A percentile compares a stretch with the other conserved stretches of the same genome.
Conservation (phyloP, 92 coral and sea anemone species). For the Isaurus tuberculatus region DNA sequence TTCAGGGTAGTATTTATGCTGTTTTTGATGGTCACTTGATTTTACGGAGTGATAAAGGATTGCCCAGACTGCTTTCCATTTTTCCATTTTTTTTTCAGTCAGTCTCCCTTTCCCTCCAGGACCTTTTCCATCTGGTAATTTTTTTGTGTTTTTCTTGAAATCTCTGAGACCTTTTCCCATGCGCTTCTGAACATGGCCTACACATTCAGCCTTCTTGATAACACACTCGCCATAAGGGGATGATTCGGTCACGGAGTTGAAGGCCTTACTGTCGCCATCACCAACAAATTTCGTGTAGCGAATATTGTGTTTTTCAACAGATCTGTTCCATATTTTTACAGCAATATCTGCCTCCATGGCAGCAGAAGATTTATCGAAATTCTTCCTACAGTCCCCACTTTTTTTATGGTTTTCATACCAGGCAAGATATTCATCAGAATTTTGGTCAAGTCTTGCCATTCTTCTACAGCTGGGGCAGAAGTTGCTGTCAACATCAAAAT, state of each 20-base stretch:
- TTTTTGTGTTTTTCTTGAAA: slow-evolving; percentile 15
- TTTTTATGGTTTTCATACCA: slow-evolving; percentile 31
- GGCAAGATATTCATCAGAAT: neutral
- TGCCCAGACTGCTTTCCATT: slow-evolving; percentile 24
- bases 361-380: slow-evolving; percentile 19
- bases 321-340: slow-evolving; percentile 24
- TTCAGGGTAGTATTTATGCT: slow-evolving; percentile 24
- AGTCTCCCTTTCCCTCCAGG: slow-evolving; percentile 6
- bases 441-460: neutral
- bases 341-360: slow-evolving; percentile 22
- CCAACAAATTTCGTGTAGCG: slow-evolving; percentile 24
- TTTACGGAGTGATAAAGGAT: slow-evolving; percentile 17
- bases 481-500: slow-evolving; percentile 28
- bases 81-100: neutral
- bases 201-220: slow-evolving; percentile 19
- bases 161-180: slow-evolving; percentile 22
- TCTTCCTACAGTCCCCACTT: slow-evolving; percentile 7
- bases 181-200: slow-evolving; percentile 16
- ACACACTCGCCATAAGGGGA: neutral
- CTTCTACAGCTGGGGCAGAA: slow-evolving; percentile 10
- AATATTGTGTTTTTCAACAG: slow-evolving; percentile 12
- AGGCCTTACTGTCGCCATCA: slow-evolving; percentile 32
- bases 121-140: slow-evolving; percentile 17
- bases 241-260: slow-evolving; percentile 13
- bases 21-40: slow-evolving; percentile 17